Conservation (phyloP, 2,888 invertebrate genomes). For the Drosophila conformis region DNA sequence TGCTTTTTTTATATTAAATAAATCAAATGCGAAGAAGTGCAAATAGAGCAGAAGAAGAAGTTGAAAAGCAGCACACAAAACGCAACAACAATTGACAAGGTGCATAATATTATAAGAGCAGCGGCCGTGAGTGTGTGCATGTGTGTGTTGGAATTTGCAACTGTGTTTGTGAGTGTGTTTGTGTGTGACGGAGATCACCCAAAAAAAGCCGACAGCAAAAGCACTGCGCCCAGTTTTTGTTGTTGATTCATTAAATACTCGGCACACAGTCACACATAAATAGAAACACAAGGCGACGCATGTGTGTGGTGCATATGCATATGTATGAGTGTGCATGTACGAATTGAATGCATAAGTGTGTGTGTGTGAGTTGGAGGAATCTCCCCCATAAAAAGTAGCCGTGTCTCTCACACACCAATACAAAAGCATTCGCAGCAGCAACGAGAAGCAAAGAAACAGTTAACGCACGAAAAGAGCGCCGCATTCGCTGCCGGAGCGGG, state of each 20-base stretch:
- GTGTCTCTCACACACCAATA: constrained; percentile 56
- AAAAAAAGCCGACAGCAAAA: constrained; percentile 81
- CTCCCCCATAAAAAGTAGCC: constrained; percentile 58
- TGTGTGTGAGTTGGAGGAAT: constrained; percentile 66
- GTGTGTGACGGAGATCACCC: constrained; percentile 66
- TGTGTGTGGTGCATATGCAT: constrained; percentile 12
- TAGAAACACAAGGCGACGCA: constrained; percentile 37
- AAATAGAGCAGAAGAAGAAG: constrained; percentile 1
- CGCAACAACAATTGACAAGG: constrained; percentile 13
- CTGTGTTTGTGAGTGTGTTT: constrained; percentile 42
- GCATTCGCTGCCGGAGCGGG: constrained; percentile 67
- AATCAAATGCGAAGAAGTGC: constrained; percentile 30
- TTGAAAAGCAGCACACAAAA: neutral
- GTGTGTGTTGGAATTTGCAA: constrained; percentile 3
- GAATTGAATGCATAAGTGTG: constrained; percentile 37
- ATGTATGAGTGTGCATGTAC: constrained; percentile 25
- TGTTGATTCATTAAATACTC: constrained; percentile 80
- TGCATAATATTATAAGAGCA: constrained; percentile 27
- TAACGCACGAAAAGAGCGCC: constrained; percentile 65
- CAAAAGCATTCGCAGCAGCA: constrained; percentile 46
- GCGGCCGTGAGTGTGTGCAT: constrained; percentile 39
- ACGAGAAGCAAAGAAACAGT: constrained; percentile 67
- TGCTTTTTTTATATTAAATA: constrained; percentile 31
- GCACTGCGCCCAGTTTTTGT: constrained; percentile 78
- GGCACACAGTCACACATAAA: constrained; percentile 32